Evolutionary conservation across 2,113 vertebrate species (phyloP).

Genomic region (Osmerus eperlanus): DNA sequence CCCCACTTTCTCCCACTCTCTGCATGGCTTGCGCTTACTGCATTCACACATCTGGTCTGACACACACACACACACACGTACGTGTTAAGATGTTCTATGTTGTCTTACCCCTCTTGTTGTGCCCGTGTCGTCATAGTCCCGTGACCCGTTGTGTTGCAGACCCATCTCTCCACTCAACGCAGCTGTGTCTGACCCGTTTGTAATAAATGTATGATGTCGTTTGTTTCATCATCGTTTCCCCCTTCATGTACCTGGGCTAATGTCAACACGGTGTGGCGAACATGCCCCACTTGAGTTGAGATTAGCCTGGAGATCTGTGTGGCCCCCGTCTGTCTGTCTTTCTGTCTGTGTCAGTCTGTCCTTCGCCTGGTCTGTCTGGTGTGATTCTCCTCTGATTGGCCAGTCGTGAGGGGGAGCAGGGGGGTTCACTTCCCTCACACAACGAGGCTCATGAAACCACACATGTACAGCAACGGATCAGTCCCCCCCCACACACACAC

Average conservation of each 20-base stretch:
- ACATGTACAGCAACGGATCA: no score
- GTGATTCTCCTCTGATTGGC: no score
- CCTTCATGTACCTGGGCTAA: constrained; percentile 26
- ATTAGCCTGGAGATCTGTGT: constrained; percentile 21
- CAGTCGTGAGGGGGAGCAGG: constrained; percentile 28
- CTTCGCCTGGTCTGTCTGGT: no score
- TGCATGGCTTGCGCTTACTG: constrained; percentile 63
- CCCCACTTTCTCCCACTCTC: constrained; percentile 7
- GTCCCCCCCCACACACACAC: no score
- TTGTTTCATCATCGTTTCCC: not conserved
- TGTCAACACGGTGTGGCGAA: constrained; percentile 28
- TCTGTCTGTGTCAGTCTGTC: no score
- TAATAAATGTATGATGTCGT: not conserved
- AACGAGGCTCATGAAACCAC: not conserved
- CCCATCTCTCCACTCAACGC: not conserved
- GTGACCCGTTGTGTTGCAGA: not conserved
- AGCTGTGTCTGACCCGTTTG: not conserved
- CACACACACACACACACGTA: not conserved
- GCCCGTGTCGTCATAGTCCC: not conserved
- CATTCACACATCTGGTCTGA: constrained; percentile 25
- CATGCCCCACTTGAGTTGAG: constrained; percentile 24
- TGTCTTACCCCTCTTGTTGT: not conserved
- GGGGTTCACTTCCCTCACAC: constrained; percentile 29
- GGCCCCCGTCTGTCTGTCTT: no score
- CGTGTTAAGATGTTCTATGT: not conserved